Conservation (phyloP, 2,113 vertebrate species). For the Cyanoderma ruficeps region DNA sequence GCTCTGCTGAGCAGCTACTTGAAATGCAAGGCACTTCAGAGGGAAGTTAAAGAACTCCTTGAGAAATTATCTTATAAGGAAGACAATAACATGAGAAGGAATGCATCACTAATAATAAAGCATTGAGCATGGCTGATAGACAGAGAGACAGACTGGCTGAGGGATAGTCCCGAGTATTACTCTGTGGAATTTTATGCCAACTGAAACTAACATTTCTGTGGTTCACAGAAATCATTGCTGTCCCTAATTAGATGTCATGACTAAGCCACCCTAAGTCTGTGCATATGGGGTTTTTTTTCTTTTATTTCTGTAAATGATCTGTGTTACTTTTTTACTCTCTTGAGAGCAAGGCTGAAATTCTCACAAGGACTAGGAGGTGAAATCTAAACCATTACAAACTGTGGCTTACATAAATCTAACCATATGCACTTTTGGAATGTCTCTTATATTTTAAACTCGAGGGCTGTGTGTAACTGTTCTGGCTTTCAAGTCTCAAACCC, state of each 20-base stretch:
- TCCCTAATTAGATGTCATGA: conserved; percentile 38
- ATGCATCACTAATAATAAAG: conserved; percentile 1
- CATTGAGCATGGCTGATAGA: neutral
- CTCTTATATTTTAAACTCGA: neutral
- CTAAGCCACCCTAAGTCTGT: conserved; percentile 21
- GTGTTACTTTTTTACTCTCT: neutral
- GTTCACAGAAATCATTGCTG: conserved; percentile 37
- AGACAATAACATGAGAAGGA: conserved; percentile 10
- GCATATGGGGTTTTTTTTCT: neutral
- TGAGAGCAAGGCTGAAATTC: conserved; percentile 20
- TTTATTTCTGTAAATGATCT: neutral
- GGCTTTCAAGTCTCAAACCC: neutral
- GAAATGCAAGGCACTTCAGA: neutral
- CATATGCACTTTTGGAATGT: conserved; percentile 24
- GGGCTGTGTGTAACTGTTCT: neutral
- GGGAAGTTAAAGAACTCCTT: neutral
- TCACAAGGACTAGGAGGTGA: conserved; percentile 35
- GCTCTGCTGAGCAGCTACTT: neutral
- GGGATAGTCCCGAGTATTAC: neutral
- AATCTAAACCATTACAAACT: conserved; percentile 44
- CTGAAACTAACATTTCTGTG: conserved; percentile 12
- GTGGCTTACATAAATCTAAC: conserved; percentile 38
- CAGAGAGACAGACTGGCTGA: conserved; percentile 41
- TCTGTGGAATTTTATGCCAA: conserved; percentile 37
- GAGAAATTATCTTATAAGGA: neutral